A percentile compares a stretch with the other conserved stretches of the same genome.
Conservation (phyloP, 2,113 vertebrate species). For the Myanophis thanlyinensis region DNA sequence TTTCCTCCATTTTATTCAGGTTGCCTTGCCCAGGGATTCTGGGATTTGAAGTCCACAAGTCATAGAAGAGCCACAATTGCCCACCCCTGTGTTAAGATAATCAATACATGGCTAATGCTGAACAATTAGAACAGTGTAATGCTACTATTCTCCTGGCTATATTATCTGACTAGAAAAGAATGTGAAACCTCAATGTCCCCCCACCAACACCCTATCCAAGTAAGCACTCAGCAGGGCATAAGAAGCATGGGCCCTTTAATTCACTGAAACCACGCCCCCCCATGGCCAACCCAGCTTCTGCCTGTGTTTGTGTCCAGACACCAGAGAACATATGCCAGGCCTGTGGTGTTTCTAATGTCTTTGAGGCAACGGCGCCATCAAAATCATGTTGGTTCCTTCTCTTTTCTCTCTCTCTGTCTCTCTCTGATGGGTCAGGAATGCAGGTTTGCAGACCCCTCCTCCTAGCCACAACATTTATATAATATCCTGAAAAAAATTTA, state of each 20-base stretch:
- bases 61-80: too few species aligned
- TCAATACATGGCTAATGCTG: not conserved
- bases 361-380: conserved; percentile 83
- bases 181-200: not conserved
- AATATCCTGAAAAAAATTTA: conserved; percentile 85
- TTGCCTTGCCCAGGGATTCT: too few species aligned
- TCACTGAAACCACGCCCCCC: not conserved
- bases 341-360: conserved; percentile 89
- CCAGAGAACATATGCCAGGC: conserved; percentile 78
- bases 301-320: conserved; percentile 34
- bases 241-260: not conserved
- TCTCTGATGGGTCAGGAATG: conserved; percentile 56
- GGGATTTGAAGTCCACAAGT: too few species aligned
- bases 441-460: conserved; percentile 48
- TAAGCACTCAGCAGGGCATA: not conserved
- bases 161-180: not conserved
- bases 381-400: conserved; percentile 57
- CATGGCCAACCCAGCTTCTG: not conserved
- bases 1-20: too few species aligned
- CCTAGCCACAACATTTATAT: conserved; percentile 81
- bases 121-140: not conserved
- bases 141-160: not conserved
- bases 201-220: not conserved
- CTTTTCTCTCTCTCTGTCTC: conserved; percentile 46
- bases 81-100: too few species aligned